phyloP scores from a whole-genome alignment of 2,113 vertebrate species.

The Aix galericulata region DNA sequence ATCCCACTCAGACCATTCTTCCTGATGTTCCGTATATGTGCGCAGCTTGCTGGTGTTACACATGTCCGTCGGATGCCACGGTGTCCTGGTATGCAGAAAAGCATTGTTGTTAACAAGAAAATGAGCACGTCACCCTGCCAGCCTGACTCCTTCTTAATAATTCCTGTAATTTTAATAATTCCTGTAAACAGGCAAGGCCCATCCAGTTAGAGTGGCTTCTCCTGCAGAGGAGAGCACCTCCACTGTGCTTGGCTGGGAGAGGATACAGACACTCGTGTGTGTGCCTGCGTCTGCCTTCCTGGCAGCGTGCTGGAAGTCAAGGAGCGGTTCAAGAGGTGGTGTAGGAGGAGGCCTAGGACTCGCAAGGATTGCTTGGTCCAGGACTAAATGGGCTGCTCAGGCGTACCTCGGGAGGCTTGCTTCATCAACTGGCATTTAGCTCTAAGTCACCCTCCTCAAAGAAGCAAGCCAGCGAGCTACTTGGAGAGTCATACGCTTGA shows the following conservation, averaged over 20 bases:
- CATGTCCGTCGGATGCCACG: neutral
- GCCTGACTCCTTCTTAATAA: neutral
- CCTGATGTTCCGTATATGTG: rapidly evolving
- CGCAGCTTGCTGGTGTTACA: neutral
- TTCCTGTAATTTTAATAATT: neutral
- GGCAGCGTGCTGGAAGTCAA: neutral
- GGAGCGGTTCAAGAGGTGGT: neutral
- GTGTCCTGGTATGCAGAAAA: neutral
- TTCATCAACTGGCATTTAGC: neutral
- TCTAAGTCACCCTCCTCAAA: neutral
- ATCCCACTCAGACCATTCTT: neutral
- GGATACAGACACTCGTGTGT: neutral
- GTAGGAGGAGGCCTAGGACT: neutral
- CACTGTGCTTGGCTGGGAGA: neutral
- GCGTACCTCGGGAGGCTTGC: neutral
- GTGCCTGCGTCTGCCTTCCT: neutral
- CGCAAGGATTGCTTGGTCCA: neutral
- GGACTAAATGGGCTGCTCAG: neutral
- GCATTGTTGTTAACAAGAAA: neutral
- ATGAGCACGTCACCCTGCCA: neutral
- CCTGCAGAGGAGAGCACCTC: neutral
- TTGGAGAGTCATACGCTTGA: neutral
- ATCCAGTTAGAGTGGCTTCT: neutral
- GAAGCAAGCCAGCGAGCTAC: neutral
- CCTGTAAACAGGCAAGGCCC: too few relatives aligned